Conservation (phyloP, 2,797 vertebrate species). For the Eupleurogrammus muticus region DNA sequence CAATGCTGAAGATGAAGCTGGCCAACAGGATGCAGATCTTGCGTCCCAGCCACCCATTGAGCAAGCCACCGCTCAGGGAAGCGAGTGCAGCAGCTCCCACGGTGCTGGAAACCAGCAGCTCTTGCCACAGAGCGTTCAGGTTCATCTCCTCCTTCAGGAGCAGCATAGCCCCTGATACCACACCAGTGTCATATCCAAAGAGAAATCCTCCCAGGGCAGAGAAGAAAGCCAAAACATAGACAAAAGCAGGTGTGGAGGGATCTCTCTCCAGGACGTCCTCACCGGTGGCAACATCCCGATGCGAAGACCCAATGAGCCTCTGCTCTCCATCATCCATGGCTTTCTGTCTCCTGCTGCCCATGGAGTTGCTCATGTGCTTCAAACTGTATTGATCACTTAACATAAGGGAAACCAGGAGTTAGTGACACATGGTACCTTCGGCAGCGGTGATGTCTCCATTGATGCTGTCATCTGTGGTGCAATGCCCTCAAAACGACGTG, state of each 20-base stretch:
- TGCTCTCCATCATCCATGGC: conserved; percentile 76
- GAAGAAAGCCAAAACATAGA: conserved; percentile 90
- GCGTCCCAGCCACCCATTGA: conserved; percentile 90
- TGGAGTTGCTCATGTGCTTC: conserved; percentile 82
- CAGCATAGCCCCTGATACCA: conserved; percentile 96
- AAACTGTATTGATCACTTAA: conserved; percentile 82
- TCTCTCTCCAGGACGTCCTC: conserved; percentile 73
- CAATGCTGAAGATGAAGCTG: conserved; percentile 89
- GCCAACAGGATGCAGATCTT: conserved; percentile 91
- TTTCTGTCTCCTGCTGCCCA: conserved; percentile 83
- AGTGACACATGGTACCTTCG: not conserved
- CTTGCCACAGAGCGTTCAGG: conserved; percentile 93
- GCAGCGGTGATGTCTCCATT: not conserved
- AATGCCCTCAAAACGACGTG: not conserved
- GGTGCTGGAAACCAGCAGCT: conserved; percentile 94
- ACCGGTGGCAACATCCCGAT: conserved; percentile 38
- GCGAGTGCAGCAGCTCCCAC: conserved; percentile 93
- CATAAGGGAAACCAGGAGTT: conserved; percentile 17
- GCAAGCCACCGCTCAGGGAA: conserved; percentile 88
- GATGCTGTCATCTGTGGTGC: not conserved
- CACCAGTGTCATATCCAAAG: conserved; percentile 97
- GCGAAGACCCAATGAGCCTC: conserved; percentile 78
- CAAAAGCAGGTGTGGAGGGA: conserved; percentile 80
- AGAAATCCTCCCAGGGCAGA: conserved; percentile 96
- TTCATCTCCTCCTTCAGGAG: conserved; percentile 93